phyloP scores from a whole-genome alignment of 2,888 invertebrate genomes.

The Caenorhabditis sp. region DNA sequence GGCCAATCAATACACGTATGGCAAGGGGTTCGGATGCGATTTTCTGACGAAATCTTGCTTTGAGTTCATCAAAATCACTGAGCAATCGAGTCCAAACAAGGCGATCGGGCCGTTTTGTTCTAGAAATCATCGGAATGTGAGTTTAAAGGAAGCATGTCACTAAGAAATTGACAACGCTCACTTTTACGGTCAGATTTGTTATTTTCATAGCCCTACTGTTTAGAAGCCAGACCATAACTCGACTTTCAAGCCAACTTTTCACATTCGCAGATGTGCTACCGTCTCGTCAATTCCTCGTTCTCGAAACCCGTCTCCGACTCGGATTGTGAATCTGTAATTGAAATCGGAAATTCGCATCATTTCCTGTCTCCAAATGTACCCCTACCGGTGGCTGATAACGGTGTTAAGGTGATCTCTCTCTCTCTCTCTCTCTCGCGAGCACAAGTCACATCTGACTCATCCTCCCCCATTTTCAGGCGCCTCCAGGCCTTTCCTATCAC shows the following conservation, averaged over 20 bases:
- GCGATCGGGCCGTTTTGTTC: conserved; percentile 32
- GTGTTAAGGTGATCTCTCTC: not conserved
- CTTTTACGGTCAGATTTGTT: no score
- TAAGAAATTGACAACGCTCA: no score
- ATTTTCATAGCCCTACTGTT: no score
- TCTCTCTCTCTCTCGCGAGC: not conserved
- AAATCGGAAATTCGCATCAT: not conserved
- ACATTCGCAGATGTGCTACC: conserved; percentile 22
- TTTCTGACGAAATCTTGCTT: conserved; percentile 64
- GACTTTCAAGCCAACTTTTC: no score
- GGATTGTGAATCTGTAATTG: no score
- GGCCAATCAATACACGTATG: conserved; percentile 62
- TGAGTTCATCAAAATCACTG: conserved; percentile 55
- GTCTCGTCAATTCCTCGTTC: no score
- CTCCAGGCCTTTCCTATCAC: not conserved
- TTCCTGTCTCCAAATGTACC: not conserved
- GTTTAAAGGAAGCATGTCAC: not conserved
- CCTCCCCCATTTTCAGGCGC: not conserved
- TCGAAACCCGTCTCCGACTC: not conserved
- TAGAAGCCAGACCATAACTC: no score
- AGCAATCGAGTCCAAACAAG: not conserved
- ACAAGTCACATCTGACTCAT: conserved; percentile 1
- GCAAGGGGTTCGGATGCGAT: conserved; percentile 64
- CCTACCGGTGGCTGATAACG: conserved; percentile 6
- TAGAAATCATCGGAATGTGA: conserved; percentile 17